Evolutionary conservation across 2,797 vertebrate species (phyloP), one percentile per base, ranked within the genome.

Genomic region (Arremon aurantiirostris): DNA sequence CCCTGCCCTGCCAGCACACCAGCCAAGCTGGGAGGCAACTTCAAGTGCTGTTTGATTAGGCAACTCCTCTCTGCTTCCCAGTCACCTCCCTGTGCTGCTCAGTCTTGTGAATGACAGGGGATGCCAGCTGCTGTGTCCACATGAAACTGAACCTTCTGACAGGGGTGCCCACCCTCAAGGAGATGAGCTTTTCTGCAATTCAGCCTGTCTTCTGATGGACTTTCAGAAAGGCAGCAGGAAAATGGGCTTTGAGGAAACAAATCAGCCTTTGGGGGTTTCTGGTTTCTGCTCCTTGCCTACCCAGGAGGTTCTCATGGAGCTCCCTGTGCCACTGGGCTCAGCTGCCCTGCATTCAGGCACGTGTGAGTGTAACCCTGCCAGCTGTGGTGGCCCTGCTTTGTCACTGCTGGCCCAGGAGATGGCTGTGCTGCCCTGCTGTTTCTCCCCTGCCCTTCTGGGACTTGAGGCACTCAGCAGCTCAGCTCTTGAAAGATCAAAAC

Each of bases 281-380:
- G 37, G 24, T 53, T 68, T 82, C 61, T 35, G 13, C 26, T 46
- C 34, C 26, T 49, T 60, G 66, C 44, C 52, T 32, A 8, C 7
- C 32, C 46, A 37, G 11, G 12, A 14, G 12, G 19, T 60, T 84
- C 52, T 28, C 0, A 0, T 15, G 30, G 53, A 41, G 44, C 59
- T 59, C 47, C 24, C 41, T 44, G 0, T 5, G 28, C 41, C 2
- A 2, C 26, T 39, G 59, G 35, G 61, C 41, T 39, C 32, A 42
- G 46, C 53, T 93, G 63, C 37, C 56, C 30, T 53, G 52, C 0
- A 0, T 37, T 71, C 44, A 73, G 57, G 68, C 49, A 81, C 3
- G 0, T 1, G 28, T 13, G 37, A 80, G 34, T 28, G 27, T 57
- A 10, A 71, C 27, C 0, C 3, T 46, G 53, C 26, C 46, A 59